Evolutionary conservation across 2,888 invertebrate species (phyloP), one percentile per base, ranked within the genome.

Genomic region (Phortica okadai): DNA sequence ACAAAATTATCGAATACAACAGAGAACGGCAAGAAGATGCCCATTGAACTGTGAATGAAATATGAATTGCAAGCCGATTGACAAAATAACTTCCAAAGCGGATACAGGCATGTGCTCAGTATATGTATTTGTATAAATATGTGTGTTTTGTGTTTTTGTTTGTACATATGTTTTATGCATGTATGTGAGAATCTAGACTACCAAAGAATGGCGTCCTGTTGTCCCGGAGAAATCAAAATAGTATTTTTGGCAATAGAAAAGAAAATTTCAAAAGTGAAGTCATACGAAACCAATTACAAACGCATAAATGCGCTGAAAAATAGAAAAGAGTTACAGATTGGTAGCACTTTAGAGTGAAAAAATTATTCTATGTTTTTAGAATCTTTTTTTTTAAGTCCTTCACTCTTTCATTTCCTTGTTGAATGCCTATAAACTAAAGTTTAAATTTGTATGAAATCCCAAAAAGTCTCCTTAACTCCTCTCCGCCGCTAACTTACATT

Each of bases 41-140:
- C 87, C 88, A 89, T 81, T 88, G 88, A 89, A 85, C 88, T 88
- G 88, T 89, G 85, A 89, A 89, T 90, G 89, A 90, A 89, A 90
- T 90, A 91, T 90, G 90, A 89, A 90, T 90, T 90, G 89, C 84
- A 89, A 85, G 82, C 86, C 89, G 88, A 89, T 85, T 90, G 89
- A 90, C 89, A 88, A 86, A 88, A 89, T 86, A 88, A 85, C 82
- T 82, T 83, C 80, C 77, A 73, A 78, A 50, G 50, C 50, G 50
- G 50, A 50, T 50, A 14, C 50, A 33, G n/a, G 54, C n/a, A n/a
- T 54, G 54, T 54, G 54, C 33, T 54, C 11, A 54, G 54, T 54
- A n/a, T 54, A n/a, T 54, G 59, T 59, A 59, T 11, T 59, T 59
- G 1, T 59, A n/a, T 7, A 16, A 21, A 16, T 21, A 16, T 59